Evolutionary conservation across 2,888 invertebrate species (phyloP).

Genomic region (Diachrysia chrysitis): DNA sequence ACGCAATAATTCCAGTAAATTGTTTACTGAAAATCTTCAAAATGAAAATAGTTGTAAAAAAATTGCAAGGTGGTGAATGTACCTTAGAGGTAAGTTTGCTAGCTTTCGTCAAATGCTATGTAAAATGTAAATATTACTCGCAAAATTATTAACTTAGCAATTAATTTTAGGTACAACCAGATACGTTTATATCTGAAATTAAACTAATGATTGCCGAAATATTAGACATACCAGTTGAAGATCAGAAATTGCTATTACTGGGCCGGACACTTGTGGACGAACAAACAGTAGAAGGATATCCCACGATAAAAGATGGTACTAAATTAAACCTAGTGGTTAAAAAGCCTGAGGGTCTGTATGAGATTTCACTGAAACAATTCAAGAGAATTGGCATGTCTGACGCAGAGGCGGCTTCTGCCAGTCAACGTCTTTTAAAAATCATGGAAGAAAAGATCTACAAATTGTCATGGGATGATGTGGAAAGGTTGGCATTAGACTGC

Average conservation of each 20-base stretch:
- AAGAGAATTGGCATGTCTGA: slow-evolving; percentile 90
- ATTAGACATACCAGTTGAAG: slow-evolving; percentile 91
- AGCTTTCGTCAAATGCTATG: slow-evolving; percentile 6
- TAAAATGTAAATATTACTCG: background rate
- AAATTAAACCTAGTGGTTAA: slow-evolving; percentile 93
- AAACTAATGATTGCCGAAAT: slow-evolving; percentile 91
- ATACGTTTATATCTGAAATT: slow-evolving; percentile 91
- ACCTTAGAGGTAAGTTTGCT: slow-evolving; percentile 89
- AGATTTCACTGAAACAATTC: slow-evolving; percentile 89
- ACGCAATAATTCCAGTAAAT: slow-evolving; percentile 43
- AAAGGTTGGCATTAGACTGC: slow-evolving; percentile 84
- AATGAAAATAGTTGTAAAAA: slow-evolving; percentile 93
- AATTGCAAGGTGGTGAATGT: slow-evolving; percentile 92
- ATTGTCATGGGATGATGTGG: slow-evolving; percentile 90
- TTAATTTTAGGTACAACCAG: slow-evolving; percentile 84
- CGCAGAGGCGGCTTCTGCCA: slow-evolving; percentile 90
- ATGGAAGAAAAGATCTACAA: slow-evolving; percentile 86
- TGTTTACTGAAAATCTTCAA: slow-evolving; percentile 50
- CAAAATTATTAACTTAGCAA: background rate
- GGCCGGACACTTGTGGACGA: slow-evolving; percentile 93
- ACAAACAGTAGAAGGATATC: slow-evolving; percentile 91
- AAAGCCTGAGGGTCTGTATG: slow-evolving; percentile 90
- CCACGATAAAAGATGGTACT: slow-evolving; percentile 92
- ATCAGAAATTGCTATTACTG: slow-evolving; percentile 92
- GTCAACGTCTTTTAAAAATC: slow-evolving; percentile 89